Evolutionary conservation across 2,113 vertebrate species (phyloP).

Genomic region (Actinemys pallida): DNA sequence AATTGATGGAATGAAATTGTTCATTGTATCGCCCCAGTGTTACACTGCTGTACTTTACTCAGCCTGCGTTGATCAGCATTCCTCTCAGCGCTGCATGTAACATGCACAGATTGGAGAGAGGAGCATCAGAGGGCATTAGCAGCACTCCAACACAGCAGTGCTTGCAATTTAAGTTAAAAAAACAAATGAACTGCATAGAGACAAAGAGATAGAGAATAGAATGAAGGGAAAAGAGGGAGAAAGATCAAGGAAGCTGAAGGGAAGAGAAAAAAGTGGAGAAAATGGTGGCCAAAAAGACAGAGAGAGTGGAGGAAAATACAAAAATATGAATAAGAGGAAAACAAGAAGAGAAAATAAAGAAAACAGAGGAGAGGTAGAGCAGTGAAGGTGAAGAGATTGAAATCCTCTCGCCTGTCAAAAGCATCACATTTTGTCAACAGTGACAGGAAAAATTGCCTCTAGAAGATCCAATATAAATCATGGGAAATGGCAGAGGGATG

Average conservation of each 20-base stretch:
- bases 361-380: background rate
- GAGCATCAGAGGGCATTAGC: background rate
- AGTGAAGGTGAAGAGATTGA: constrained; percentile 8
- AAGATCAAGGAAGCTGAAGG: background rate
- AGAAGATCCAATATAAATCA: background rate
- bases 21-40: background rate
- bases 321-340: background rate
- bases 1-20: background rate
- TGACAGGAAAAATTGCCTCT: background rate
- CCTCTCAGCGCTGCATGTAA: fast-evolving
- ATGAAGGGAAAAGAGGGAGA: constrained; percentile 10
- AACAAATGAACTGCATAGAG: background rate
- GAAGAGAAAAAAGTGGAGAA: background rate
- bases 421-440: background rate
- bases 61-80: fast-evolving
- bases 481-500: background rate
- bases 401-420: constrained; percentile 23
- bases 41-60: background rate
- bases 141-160: background rate
- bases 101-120: background rate
- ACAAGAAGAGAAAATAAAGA: background rate
- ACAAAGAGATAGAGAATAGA: background rate
- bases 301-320: background rate
- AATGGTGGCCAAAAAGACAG: background rate
- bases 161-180: background rate